Conservation (phyloP, 2,113 vertebrate genomes). For the Atractosteus spatula region DNA sequence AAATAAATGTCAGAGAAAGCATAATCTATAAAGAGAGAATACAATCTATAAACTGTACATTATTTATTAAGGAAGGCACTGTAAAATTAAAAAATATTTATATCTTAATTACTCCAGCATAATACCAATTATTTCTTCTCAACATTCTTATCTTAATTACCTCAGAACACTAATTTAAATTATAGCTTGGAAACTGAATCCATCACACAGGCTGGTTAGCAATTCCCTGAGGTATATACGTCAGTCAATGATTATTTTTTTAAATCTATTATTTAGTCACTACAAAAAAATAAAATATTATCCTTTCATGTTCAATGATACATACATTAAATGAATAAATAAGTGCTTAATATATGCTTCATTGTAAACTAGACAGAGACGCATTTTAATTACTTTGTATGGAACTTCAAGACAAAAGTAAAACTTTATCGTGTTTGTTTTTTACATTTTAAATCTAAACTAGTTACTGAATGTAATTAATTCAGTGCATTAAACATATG, state of each 20-base stretch:
- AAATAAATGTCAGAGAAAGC: slow-evolving; percentile 44
- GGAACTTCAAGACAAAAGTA: slow-evolving; percentile 7
- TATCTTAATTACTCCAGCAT: slow-evolving; percentile 69
- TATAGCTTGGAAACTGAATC: slow-evolving; percentile 60
- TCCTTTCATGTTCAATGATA: slow-evolving; percentile 55
- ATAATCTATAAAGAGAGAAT: slow-evolving; percentile 39
- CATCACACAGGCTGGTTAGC: slow-evolving; percentile 45
- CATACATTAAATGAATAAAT: slow-evolving; percentile 55
- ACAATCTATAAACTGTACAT: slow-evolving; percentile 38
- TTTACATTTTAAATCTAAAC: too few species aligned
- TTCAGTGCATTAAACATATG: too few species aligned
- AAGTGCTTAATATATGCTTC: slow-evolving; percentile 46
- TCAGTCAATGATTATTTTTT: slow-evolving; percentile 42
- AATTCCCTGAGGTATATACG: slow-evolving; percentile 47
- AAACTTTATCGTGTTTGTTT: too few species aligned
- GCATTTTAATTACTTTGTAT: slow-evolving; percentile 8
- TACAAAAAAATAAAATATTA: slow-evolving; percentile 41
- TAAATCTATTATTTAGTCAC: slow-evolving; percentile 34
- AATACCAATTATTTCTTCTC: slow-evolving; percentile 71
- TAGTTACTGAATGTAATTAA: too few species aligned
- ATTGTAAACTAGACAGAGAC: slow-evolving; percentile 21
- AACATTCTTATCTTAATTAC: slow-evolving; percentile 70
- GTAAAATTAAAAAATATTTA: slow-evolving; percentile 44
- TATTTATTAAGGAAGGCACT: slow-evolving; percentile 58
- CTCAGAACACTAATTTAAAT: slow-evolving; percentile 74